These are phyloP conservation scores for Acestrorhynchus altus DNA, from an alignment of 2,797 vertebrate genomes.

Conservation along the genomic window DNA sequence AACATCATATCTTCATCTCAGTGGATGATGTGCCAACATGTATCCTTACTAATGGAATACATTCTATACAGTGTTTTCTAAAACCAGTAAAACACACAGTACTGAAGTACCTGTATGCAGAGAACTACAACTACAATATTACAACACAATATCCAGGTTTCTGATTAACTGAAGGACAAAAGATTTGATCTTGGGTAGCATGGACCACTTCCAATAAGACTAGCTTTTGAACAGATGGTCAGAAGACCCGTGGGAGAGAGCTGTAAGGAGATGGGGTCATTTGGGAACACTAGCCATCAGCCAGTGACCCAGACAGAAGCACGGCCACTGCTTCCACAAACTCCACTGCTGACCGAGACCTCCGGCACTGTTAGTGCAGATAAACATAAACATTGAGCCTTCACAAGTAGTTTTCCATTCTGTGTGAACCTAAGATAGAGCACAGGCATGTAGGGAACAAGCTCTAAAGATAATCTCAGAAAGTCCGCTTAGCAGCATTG, in stretches of 20 bases:
- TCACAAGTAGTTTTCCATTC: conserved; percentile 13
- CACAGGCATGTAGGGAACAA: background rate
- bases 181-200: background rate
- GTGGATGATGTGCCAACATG: no score
- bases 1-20: no score
- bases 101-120: background rate
- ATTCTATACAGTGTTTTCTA: no score
- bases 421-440: background rate
- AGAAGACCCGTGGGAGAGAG: conserved; percentile 7
- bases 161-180: background rate
- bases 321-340: conserved; percentile 13
- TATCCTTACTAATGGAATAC: no score
- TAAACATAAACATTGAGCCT: conserved; percentile 23
- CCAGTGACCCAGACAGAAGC: conserved; percentile 28
- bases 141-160: background rate
- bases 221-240: conserved; percentile 3
- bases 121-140: no score
- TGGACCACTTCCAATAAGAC: background rate
- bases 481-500: background rate
- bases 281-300: conserved; percentile 22
- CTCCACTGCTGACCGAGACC: conserved; percentile 22
- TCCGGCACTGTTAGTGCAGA: background rate
- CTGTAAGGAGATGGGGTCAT: conserved; percentile 8
- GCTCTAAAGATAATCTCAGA: background rate
- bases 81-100: no score